phyloP scores from a whole-genome alignment of 2,888 invertebrate species.

The Campoplex nolae region DNA sequence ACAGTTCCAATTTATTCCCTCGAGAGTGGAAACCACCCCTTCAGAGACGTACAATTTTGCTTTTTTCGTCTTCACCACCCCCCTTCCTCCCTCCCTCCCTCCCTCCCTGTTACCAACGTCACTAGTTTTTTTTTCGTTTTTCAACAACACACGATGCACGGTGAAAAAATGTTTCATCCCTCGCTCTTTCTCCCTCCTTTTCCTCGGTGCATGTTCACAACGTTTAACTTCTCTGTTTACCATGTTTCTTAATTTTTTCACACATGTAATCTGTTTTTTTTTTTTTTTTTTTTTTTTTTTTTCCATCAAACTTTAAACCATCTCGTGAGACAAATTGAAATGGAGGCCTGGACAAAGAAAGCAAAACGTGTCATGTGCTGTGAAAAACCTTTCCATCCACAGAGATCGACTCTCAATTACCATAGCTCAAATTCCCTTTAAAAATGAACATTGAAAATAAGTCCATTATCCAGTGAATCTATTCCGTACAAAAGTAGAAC shows the following conservation, averaged over 20 bases:
- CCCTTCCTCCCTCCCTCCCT: too few species aligned
- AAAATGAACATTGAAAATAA: too few species aligned
- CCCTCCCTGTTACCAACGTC: not conserved
- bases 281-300: too few species aligned
- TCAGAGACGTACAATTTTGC: not conserved
- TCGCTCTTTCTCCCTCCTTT: slow-evolving; percentile 3
- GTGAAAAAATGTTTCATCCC: not conserved
- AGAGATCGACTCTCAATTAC: too few species aligned
- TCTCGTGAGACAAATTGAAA: too few species aligned
- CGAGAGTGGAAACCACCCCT: slow-evolving; percentile 14
- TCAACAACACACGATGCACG: not conserved
- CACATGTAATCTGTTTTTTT: not conserved
- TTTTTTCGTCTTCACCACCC: slow-evolving; percentile 1
- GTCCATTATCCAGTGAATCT: too few species aligned
- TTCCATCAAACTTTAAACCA: too few species aligned
- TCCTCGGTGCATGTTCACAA: not conserved
- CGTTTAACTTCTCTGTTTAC: slow-evolving; percentile 15
- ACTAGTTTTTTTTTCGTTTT: not conserved
- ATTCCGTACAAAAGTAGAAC: too few species aligned
- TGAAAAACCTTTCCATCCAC: too few species aligned
- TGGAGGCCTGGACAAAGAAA: too few species aligned
- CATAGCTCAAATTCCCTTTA: too few species aligned
- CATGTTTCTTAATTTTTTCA: not conserved
- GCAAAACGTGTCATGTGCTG: too few species aligned
- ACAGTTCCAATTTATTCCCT: slow-evolving; percentile 82